These are phyloP conservation scores for Heliocidaris tuberculata DNA, from an alignment of 35 echinoderm and acorn worm genomes.

Conservation along the genomic window DNA sequence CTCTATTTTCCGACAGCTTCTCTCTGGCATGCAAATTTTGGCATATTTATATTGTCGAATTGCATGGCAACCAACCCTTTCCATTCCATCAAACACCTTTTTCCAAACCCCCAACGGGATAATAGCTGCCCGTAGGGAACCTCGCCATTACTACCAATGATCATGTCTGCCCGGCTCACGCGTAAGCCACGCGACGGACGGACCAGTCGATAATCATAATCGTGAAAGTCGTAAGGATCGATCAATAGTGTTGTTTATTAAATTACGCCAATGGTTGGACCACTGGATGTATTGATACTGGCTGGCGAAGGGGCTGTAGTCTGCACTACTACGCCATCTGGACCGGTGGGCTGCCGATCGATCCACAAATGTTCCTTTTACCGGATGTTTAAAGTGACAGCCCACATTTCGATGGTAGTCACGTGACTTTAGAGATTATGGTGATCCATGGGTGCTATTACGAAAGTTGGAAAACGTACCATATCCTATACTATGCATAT, in stretches of 20 bases:
- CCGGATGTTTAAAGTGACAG: background rate
- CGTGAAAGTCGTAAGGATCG: slow-evolving; percentile 49
- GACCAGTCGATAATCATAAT: slow-evolving; percentile 46
- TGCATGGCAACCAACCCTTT: background rate
- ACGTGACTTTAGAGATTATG: background rate
- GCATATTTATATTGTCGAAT: background rate
- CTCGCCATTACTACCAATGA: background rate
- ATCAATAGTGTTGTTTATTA: slow-evolving; percentile 42
- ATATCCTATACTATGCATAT: no score
- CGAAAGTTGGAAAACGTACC: no score
- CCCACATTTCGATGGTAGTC: background rate
- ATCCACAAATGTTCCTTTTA: slow-evolving; percentile 4
- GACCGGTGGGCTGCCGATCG: background rate
- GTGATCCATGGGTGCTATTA: no score
- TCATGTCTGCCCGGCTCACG: background rate
- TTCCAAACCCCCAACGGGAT: background rate
- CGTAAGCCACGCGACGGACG: background rate
- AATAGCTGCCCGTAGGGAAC: background rate
- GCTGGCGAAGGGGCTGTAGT: background rate
- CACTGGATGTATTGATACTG: slow-evolving; percentile 25
- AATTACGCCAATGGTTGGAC: slow-evolving; percentile 13
- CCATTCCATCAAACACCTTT: background rate
- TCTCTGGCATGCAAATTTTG: background rate
- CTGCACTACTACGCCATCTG: background rate
- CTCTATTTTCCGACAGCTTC: background rate